Percentiles rank a stretch among this genome's conserved stretches.
Evolutionary conservation across 1,140 invertebrate genomes (phyloP).

Genomic region (Hermatobates lingyangjiaoensis): DNA sequence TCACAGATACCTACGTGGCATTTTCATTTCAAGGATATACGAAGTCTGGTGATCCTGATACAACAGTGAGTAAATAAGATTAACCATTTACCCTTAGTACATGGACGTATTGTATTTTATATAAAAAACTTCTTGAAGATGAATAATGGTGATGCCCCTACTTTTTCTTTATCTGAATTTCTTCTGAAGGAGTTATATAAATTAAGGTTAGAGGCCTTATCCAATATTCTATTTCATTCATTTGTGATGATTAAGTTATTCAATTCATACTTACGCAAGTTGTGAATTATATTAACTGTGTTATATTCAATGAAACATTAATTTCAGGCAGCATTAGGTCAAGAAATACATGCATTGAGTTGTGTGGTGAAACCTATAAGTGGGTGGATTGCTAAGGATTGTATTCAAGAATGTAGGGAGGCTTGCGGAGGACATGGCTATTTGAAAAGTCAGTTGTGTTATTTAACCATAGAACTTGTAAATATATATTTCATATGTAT

Average conservation of each 20-base stretch:
- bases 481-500: too few species aligned
- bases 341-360: conserved; percentile 82
- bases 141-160: too few species aligned
- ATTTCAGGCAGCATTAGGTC: conserved; percentile 45
- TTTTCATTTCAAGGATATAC: conserved; percentile 22
- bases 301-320: conserved; percentile 11
- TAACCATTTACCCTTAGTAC: too few species aligned
- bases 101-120: too few species aligned
- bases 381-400: conserved; percentile 64
- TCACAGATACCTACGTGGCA: conserved; percentile 30
- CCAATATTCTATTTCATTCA: background rate
- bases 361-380: conserved; percentile 71
- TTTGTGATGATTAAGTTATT: background rate
- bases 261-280: background rate
- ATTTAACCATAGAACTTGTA: too few species aligned
- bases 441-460: conserved; percentile 39
- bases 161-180: too few species aligned
- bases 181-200: too few species aligned
- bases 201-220: background rate
- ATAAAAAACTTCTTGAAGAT: too few species aligned
- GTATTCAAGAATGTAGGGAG: conserved; percentile 78
- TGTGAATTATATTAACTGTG: background rate
- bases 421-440: conserved; percentile 74
- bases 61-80: too few species aligned
- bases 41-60: background rate